These are phyloP conservation scores for Saturnia pavonia DNA, from an alignment of 2,888 invertebrate species.

Conservation along the genomic window DNA sequence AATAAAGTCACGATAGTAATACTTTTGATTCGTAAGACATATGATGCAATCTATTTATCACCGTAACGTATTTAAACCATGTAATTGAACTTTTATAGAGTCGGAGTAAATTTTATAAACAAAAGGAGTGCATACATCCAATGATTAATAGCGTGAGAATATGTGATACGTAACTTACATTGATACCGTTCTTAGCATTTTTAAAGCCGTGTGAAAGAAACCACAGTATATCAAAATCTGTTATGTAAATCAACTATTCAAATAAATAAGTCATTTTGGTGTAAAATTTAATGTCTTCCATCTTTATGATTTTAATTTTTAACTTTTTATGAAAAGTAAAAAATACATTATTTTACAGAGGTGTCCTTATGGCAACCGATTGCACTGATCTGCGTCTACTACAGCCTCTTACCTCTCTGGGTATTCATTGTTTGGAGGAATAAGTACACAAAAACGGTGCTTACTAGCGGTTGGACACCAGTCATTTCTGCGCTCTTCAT, in stretches of 20 bases:
- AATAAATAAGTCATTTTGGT: not conserved
- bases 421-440: slow-evolving; percentile 91
- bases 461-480: slow-evolving; percentile 96
- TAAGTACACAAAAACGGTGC: slow-evolving; percentile 91
- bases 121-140: not conserved
- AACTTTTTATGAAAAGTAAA: not conserved
- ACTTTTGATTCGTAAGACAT: not conserved
- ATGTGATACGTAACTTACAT: not conserved
- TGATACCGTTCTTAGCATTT: not conserved
- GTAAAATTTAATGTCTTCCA: too few relatives aligned
- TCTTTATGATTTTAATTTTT: not conserved
- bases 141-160: not conserved
- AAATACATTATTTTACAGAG: slow-evolving; percentile 64
- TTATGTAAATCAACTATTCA: not conserved
- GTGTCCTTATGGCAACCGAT: slow-evolving; percentile 89
- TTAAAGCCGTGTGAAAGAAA: not conserved
- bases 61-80: not conserved
- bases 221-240: not conserved
- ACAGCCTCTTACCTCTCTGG: slow-evolving; percentile 92
- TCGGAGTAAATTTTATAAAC: not conserved
- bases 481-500: slow-evolving; percentile 97
- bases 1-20: not conserved
- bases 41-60: not conserved
- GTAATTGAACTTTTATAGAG: not conserved
- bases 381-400: slow-evolving; percentile 85